Evolutionary conservation across 2,888 invertebrate genomes (phyloP), one percentile per base, ranked within the genome.

Genomic region (Agrotis ipsilon): DNA sequence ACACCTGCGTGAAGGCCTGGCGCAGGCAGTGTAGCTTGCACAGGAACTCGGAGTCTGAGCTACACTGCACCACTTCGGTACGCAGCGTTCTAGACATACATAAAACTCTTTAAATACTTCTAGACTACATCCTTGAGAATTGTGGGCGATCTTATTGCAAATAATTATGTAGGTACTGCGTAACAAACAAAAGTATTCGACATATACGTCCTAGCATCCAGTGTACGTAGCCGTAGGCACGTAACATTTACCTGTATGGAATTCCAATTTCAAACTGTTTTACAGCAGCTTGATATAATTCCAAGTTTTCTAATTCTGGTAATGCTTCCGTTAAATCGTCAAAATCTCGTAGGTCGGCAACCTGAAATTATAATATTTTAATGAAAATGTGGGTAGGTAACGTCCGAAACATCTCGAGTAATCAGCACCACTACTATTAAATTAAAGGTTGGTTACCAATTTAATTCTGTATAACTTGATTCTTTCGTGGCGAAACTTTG

Each of bases 11-110:
- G 92, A 99, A 98, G 51, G 99, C 99, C 73, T 98, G 96, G 68
- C 99, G 97, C 80, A 99, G 96, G 91, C 99, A 99, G 91, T 99
- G 98, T 78, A 99, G 96, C 96, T 99, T 99, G 66, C 99, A 99
- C 84, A 99, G 96, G 96, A 99, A 99, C 94, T 99, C 99, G 0
- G 98, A 97, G 92, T 99, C 99, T 3, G 98, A 98, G 54, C 97
- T 97, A 93, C 99, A 99, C 80, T 98, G 97, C 27, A 99, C 98
- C 87, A 98, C 95, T 84, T 99, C 98, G 0, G 99, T 98, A 74
- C 99, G 98, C 66, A 98, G 95, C 39, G 97, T 97, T 87, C 98
- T 98, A 88, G 84, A 79, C 81, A n/a, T 6, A 43, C 9, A 52
- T 7, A 21, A 54, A 16, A 52, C 43, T 45, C 45, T 39, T 39